Evolutionary conservation across 2,113 vertebrate genomes (phyloP), one percentile per base, ranked within the genome.

Genomic region (Lasiurus borealis): DNA sequence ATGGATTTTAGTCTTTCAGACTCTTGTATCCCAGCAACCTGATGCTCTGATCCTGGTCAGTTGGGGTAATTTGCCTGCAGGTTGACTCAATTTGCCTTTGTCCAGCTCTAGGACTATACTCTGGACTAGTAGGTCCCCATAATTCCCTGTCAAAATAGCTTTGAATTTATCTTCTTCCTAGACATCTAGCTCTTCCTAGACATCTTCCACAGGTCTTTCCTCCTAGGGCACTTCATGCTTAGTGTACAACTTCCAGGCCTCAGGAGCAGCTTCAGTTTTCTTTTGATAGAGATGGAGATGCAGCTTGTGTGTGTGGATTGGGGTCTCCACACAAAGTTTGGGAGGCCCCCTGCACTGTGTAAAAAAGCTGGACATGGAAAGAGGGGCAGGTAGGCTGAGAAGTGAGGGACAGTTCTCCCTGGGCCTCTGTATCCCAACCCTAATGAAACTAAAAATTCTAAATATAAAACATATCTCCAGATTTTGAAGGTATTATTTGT

Each of bases 361-460:
- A 34, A 73, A 76, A 59, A 25, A 92, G 14, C 50, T 80, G 23
- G 31, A 5, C 19, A 86, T n/a, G 9, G 50, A 21, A 80, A 52
- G 18, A 94, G 40, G 36, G 19, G 4, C 5, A 12, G 3, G 1
- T n/a, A 16, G 11, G 21, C 27, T 54, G 68, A 82, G 23, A 52
- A 19, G 25, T 44, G 13, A 82, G 25, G 34, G 64, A 25, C 19
- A 59, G 14, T 46, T 66, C 40, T 72, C 36, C 7, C 34, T 21
- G 16, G 19, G 12, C 10, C 3, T 72, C 31, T 48, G 23, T 2
- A 69, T 78, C 71, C 69, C 46, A 83, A 82, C 19, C 27, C 59
- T 44, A 93, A 86, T 48, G 29, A 95, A 6, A 9, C 71, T 16
- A 5, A 85, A 69, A 71, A 85, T n/a, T 66, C 16, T 31, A 54